These are phyloP conservation scores for Amiota minor DNA, from an alignment of 2,888 invertebrate genomes.

Conservation along the genomic window DNA sequence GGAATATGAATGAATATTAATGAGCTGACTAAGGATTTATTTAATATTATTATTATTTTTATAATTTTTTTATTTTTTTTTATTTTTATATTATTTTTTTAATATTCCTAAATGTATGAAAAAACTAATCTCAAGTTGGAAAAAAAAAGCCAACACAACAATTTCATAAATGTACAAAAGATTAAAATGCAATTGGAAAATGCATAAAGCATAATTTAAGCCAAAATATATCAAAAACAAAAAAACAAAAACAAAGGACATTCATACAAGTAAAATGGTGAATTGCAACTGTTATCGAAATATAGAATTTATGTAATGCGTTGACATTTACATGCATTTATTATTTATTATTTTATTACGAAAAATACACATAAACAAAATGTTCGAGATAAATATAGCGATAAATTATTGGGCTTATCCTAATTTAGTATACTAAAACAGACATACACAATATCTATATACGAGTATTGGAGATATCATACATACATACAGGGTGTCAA, in stretches of 20 bases:
- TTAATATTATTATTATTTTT: too few relatives aligned
- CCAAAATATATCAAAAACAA: not conserved
- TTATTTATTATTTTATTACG: conserved; percentile 7
- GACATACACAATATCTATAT: not conserved
- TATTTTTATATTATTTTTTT: not conserved
- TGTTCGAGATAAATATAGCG: conserved; percentile 58
- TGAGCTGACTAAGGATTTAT: too few relatives aligned
- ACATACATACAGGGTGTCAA: too few relatives aligned
- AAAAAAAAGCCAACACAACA: not conserved
- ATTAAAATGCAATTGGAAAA: conserved; percentile 15
- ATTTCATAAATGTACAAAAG: not conserved
- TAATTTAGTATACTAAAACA: conserved; percentile 49
- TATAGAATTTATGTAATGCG: conserved; percentile 22
- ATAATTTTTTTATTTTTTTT: not conserved
- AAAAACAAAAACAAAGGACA: not conserved
- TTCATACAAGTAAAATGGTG: not conserved
- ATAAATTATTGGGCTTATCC: conserved; percentile 62
- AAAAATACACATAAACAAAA: conserved; percentile 11
- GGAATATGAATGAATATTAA: too few relatives aligned
- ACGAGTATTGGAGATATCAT: too few relatives aligned
- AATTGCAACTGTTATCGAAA: conserved; percentile 4
- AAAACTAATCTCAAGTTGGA: not conserved
- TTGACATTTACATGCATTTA: conserved; percentile 25
- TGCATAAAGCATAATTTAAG: not conserved
- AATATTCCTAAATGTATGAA: not conserved